phyloP scores from a whole-genome alignment of 2,888 invertebrate species.

The Cremastinae sp. region DNA sequence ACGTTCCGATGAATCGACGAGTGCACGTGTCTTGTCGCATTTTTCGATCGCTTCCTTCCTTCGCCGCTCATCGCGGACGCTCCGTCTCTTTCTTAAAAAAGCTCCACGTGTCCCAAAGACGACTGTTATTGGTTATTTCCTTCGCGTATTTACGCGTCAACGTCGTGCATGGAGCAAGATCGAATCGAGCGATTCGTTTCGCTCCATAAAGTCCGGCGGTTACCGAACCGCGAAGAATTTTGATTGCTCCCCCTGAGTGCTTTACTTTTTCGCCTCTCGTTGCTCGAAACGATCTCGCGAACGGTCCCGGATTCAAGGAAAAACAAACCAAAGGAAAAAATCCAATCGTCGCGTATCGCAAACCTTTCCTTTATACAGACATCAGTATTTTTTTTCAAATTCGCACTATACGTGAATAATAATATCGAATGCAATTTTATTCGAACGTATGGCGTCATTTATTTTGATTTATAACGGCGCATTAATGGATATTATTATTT shows the following conservation, averaged over 20 bases:
- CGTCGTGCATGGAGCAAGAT: constrained; percentile 49
- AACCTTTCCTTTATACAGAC: too few relatives aligned
- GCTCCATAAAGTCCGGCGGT: constrained; percentile 66
- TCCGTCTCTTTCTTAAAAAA: constrained; percentile 8
- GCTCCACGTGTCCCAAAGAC: constrained; percentile 22
- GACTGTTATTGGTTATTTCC: constrained; percentile 10
- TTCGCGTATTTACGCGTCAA: constrained; percentile 32
- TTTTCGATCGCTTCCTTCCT: constrained; percentile 5
- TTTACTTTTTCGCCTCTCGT: constrained; percentile 49
- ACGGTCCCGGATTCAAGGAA: not conserved
- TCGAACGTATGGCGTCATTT: too few relatives aligned
- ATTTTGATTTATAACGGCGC: too few relatives aligned
- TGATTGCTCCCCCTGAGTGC: constrained; percentile 47
- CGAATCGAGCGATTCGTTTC: constrained; percentile 63
- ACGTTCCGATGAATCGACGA: not conserved
- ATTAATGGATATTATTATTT: too few relatives aligned
- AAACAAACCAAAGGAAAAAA: constrained; percentile 1
- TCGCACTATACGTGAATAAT: too few relatives aligned
- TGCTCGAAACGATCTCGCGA: constrained; percentile 35
- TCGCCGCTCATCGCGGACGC: not conserved
- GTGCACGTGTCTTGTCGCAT: constrained; percentile 12
- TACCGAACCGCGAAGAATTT: constrained; percentile 65
- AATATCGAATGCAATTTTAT: too few relatives aligned
- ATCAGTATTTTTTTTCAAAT: too few relatives aligned
- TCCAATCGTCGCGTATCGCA: too few relatives aligned